Base-by-base conservation (phyloP, 2,888 invertebrate genomes). In the Eumerus sabulonum region DNA sequence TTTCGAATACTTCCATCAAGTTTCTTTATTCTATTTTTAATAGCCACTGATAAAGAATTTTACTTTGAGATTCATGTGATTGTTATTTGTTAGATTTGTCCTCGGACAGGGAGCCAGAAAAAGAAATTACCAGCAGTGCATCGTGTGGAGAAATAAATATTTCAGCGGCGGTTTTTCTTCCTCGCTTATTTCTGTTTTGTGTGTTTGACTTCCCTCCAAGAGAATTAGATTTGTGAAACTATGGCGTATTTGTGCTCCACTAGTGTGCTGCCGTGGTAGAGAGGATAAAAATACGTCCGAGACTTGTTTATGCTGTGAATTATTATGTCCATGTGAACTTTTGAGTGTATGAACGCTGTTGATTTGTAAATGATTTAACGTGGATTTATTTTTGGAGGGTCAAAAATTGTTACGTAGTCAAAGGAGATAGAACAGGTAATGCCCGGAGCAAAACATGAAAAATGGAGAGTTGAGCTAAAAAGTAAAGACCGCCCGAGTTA, bases 331-430 rank as follows among this genome's bases (percentile, higher is more conserved):
- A 63, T 68, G 76, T 71, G 59, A 64, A 70, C 63, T 72, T 82
- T 73, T 63, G 82, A 63, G 82, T 79, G 68, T 47, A 76, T 60
- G 63, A 70, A 68, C 54, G 63, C 63, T 77, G 72, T 79, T 70
- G 73, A 66, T 64, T 68, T 51, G 54, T 66, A 27, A 27, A 70
- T 60, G 66, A 11, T 40, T n/a, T 40, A 40, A 40, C 27, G 50
- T 59, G 63, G 59, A 54, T 19, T 48, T 53, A 53, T 64, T 73
- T 74, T 81, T 74, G 76, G 70, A 74, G 66, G 76, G 70, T 71
- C 66, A 70, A 70, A 77, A 70, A 71, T 42, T 81, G 81, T 81
- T 81, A 76, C 81, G 74, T 81, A 76, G 70, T 67, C 74, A 70
- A 44, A 59, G 47, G 70, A 63, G 56, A 40, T 53, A 74, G 64